Evolutionary conservation across 2,888 invertebrate genomes (phyloP).

Genomic region (Hirtodrosophila confusa): DNA sequence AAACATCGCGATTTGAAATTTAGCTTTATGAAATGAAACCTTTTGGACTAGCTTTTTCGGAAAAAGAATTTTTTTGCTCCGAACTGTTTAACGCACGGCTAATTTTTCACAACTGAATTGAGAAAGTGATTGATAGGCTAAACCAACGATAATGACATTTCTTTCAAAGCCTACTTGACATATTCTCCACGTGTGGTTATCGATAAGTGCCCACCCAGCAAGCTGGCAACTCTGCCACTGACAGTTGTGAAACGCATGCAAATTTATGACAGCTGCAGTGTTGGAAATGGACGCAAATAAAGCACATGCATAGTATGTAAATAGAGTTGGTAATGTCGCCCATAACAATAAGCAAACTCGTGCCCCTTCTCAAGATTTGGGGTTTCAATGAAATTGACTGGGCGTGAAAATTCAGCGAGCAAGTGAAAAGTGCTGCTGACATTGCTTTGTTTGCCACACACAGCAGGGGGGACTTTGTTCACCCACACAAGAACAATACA

Average conservation of each 20-base stretch:
- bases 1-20: conserved; percentile 38
- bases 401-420: conserved; percentile 23
- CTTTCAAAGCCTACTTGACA: conserved; percentile 38
- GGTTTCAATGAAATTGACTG: conserved; percentile 9
- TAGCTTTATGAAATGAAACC: conserved; percentile 15
- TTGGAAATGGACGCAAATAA: conserved; percentile 2
- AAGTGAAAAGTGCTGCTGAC: conserved; percentile 37
- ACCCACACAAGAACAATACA: no score
- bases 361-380: no score
- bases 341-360: conserved; percentile 5
- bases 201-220: conserved; percentile 2
- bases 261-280: conserved; percentile 13
- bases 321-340: no score
- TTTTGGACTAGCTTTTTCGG: conserved; percentile 24
- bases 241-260: neutral
- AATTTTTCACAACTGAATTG: conserved; percentile 50
- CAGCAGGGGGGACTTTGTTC: neutral
- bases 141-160: conserved; percentile 7
- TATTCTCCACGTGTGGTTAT: conserved; percentile 8
- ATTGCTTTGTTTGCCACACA: conserved; percentile 17
- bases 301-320: neutral
- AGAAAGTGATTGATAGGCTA: conserved; percentile 1
- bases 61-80: conserved; percentile 25
- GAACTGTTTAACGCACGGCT: conserved; percentile 45
- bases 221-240: conserved; percentile 16